These are phyloP conservation scores for Orchesellides sinensis DNA, from an alignment of 2,888 invertebrate species.

Conservation along the genomic window DNA sequence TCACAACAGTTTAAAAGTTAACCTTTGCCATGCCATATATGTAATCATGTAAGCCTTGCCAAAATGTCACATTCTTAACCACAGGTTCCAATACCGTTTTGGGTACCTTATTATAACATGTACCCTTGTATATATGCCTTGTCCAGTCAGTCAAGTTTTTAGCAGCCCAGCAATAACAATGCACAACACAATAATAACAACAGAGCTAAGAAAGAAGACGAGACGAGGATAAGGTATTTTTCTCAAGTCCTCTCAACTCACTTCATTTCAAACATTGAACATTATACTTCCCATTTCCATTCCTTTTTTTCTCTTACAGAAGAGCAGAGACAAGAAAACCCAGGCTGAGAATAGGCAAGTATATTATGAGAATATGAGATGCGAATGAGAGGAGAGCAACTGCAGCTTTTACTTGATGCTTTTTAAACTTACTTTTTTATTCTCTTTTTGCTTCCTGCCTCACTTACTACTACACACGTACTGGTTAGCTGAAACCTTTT, in stretches of 20 bases:
- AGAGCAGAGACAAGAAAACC: slow-evolving; percentile 30
- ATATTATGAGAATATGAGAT: slow-evolving; percentile 63
- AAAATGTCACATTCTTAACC: slow-evolving; percentile 6
- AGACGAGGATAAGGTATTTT: slow-evolving; percentile 59
- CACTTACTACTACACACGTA: slow-evolving; percentile 52
- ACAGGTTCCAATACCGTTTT: not conserved
- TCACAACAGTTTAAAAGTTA: not conserved
- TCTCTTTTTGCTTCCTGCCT: slow-evolving; percentile 56
- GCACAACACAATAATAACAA: slow-evolving; percentile 60
- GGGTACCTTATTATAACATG: not conserved
- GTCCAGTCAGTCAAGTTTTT: slow-evolving; percentile 39
- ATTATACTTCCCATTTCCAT: slow-evolving; percentile 65
- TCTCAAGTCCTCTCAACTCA: slow-evolving; percentile 62
- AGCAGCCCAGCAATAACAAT: slow-evolving; percentile 54
- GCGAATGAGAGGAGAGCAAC: slow-evolving; percentile 5
- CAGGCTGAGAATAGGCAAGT: slow-evolving; percentile 29
- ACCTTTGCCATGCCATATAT: not conserved
- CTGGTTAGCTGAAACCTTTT: slow-evolving; percentile 58
- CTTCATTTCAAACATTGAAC: slow-evolving; percentile 66
- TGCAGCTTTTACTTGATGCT: slow-evolving; percentile 65
- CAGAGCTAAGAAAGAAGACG: not conserved
- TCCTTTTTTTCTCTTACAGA: slow-evolving; percentile 37
- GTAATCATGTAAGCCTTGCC: not conserved
- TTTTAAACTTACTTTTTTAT: slow-evolving; percentile 64
- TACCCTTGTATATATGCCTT: not conserved